Base-by-base conservation (phyloP, 2,113 vertebrate species). In the Brachypodius melanocephalos region DNA sequence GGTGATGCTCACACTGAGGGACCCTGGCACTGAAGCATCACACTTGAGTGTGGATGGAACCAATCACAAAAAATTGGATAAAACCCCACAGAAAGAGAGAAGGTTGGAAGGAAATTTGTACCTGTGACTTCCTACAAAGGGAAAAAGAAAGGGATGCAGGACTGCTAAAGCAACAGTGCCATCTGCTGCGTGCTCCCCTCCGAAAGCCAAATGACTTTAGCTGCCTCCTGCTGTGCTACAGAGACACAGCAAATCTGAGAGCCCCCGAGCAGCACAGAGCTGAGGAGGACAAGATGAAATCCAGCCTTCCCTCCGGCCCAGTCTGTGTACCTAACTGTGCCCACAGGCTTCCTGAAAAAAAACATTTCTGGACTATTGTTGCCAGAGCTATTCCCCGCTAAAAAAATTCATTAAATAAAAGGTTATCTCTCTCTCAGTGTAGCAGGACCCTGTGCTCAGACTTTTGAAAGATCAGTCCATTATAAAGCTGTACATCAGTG, bases 161-260 rank as follows among this genome's bases (percentile, higher is more conserved):
- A 96, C 90, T 95, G 62, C 78, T 98, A 88, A 96, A 91, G 80
- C 97, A 85, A 97, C 88, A 96, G 84, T 85, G 96, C 98, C 98
- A 97, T 94, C 98, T 98, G 97, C 97, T 80, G 98, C 2, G 1
- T 25, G 8, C 16, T 73, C 3, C 42, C 12, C 32, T 21, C 2
- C 6, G 48, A 55, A 62, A 57, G n/a, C 31, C 38, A 28, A 38
- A 28, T 21, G 21, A 19, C n/a, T 62, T 69, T 21, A 19, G n/a
- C n/a, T 9, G 9, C 5, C 43, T 38, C 31, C 45, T n/a, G 31
- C 46, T 28, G 55, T 51, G 55, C 55, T 69, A 68, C 28, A 22
- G 62, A 1, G 1, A 9, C 3, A 63, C 66, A 85, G 71, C 48
- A 43, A 29, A 63, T 22, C n/a, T 59, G 63, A 67, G 54, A 54